Evolutionary conservation across 2,797 vertebrate species (phyloP), one percentile per base, ranked within the genome.

Genomic region (Bovichtus diacanthus): DNA sequence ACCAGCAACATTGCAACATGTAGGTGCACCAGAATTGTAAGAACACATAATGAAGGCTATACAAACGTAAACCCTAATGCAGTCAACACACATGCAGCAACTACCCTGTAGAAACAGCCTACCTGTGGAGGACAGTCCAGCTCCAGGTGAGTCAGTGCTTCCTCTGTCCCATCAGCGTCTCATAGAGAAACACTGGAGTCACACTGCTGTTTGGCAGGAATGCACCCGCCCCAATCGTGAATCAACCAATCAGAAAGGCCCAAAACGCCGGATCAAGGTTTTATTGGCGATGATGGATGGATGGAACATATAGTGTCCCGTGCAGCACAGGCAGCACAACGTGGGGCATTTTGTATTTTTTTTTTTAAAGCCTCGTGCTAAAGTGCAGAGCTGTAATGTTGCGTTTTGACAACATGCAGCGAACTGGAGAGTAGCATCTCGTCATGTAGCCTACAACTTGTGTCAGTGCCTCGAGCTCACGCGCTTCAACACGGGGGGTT

Each of bases 231-330:
- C 83, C 46, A 2, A 10, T 65, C 76, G 13, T n/a, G 68, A 87
- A 85, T 87, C 66, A 80, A 79, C 94, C 94, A 94, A 95, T 95
- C 89, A 90, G 79, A 62, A 84, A 61, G 61, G 81, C 77, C 78
- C n/a, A 87, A 84, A 85, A 78, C 81, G 75, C 87, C 85, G 73
- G 84, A 70, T 82, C 70, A 34, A 47, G 29, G 41, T 76, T 76
- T 92, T 87, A 94, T 92, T 93, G 93, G 88, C 46, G 61, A 34
- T 55, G 72, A 74, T 63, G 11, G 18, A 59, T 74, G 44, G 31
- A n/a, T n/a, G n/a, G n/a, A n/a, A 2, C 0, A 16, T 1, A 36
- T 9, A 80, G 18, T 25, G 58, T 73, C 60, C 34, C 50, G 43
- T 47, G 62, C 58, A 15, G 6, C 8, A 12, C 47, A 8, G 47